Evolutionary conservation across 2,888 invertebrate genomes (phyloP), one percentile per base, ranked within the genome.

Genomic region (Cephus pygmeus): DNA sequence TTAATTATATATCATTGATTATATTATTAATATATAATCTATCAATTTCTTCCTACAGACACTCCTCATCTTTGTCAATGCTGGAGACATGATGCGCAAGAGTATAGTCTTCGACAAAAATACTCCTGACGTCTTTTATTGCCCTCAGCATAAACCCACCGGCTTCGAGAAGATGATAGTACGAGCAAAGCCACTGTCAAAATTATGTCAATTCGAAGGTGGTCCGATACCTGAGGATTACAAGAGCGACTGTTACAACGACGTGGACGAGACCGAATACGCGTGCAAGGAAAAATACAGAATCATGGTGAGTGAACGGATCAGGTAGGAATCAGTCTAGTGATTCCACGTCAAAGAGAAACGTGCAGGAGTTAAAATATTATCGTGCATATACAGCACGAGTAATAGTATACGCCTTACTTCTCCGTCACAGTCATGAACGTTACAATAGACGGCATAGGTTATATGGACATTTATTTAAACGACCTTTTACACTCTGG

Each of bases 211-310:
- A 90, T 95, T 94, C 86, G 95, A 95, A 88, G 96, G 96, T 12
- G 93, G 93, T 79, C 93, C 93, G 73, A 90, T 96, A 80, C 96
- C 96, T 0, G 93, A 94, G 82, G 95, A 95, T 86, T 95, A 95
- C 92, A 95, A 95, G 90, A 95, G 95, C 75, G 96, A 96, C 87
- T 96, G 96, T 87, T 96, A 95, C 92, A 94, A 95, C 90, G 95
- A 96, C 89, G 94, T 96, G 31, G 96, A 96, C 90, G 96, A 96
- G 91, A 94, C 95, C 34, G 95, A 95, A 83, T 96, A 94, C 89
- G 96, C 96, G 4, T 96, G 96, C 92, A 95, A 96, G 90, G 96
- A 96, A 90, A 96, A 96, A 89, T 94, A 95, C 88, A 92, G 96
- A 88, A 96, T 96, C 87, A 95, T 96, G 96, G 96, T 96, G 91